Evolutionary conservation across 2,113 vertebrate genomes (phyloP).

Genomic region (Oxyura jamaicensis): DNA sequence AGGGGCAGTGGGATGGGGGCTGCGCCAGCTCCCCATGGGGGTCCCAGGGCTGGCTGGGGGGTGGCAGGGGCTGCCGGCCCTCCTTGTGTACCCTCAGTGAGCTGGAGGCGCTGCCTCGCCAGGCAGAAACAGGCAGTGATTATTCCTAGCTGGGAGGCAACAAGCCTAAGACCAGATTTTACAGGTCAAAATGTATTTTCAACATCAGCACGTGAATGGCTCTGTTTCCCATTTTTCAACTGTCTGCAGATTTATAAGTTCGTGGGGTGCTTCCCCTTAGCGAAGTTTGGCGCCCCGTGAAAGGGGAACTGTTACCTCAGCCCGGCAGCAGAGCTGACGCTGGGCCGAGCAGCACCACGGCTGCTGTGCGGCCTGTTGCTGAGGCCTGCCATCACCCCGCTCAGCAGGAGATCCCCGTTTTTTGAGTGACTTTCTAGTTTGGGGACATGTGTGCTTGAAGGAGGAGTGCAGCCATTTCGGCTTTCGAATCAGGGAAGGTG

Average conservation of each 20-base stretch:
- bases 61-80: not conserved
- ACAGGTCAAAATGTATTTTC: not conserved
- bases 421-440: not conserved
- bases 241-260: not conserved
- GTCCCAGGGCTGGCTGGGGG: no score
- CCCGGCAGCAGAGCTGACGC: not conserved
- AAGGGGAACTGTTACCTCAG: not conserved
- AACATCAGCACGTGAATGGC: not conserved
- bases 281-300: not conserved
- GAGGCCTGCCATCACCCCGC: rapidly evolving
- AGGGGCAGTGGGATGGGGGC: no score
- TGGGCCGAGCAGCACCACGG: not conserved
- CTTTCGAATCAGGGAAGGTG: not conserved
- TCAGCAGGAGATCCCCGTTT: not conserved
- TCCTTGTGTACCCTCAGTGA: no score
- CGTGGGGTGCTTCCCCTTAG: not conserved
- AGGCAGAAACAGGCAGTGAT: not conserved
- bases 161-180: not conserved
- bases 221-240: not conserved
- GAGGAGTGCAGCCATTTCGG: not conserved
- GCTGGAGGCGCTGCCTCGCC: not conserved
- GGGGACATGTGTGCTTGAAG: not conserved
- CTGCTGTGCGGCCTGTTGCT: rapidly evolving
- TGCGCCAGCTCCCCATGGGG: no score
- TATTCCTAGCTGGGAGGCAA: not conserved